phyloP scores from a whole-genome alignment of 2,888 invertebrate genomes.

The Catocala fraxini region DNA sequence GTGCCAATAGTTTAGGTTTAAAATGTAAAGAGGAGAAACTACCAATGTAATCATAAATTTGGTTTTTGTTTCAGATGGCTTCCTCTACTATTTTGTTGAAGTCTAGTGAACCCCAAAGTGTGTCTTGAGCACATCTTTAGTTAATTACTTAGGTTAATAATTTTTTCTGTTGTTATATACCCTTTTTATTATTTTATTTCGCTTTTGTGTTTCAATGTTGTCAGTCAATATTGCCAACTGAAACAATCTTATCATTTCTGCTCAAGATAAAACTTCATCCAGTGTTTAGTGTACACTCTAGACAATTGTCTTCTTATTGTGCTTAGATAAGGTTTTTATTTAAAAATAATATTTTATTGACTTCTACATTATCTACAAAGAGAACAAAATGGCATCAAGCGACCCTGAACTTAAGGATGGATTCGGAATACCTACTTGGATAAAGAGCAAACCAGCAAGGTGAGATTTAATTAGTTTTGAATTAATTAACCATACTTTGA shows the following conservation, averaged over 20 bases:
- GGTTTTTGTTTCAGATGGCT: conserved; percentile 77
- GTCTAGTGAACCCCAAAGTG: conserved; percentile 72
- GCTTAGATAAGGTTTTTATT: conserved; percentile 24
- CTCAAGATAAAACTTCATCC: conserved; percentile 77
- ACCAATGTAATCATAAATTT: conserved; percentile 1
- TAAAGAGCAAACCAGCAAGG: conserved; percentile 90
- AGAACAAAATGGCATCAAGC: conserved; percentile 77
- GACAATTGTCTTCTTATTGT: conserved; percentile 54
- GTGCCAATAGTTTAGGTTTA: no score
- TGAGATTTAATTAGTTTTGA: conserved; percentile 53
- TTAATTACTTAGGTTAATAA: conserved; percentile 48
- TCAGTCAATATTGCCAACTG: conserved; percentile 62
- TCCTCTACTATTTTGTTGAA: conserved; percentile 66
- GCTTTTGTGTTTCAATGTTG: conserved; percentile 53
- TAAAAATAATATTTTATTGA: conserved; percentile 22
- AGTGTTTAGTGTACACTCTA: conserved; percentile 56
- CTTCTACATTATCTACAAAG: conserved; percentile 17
- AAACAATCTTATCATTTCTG: conserved; percentile 82
- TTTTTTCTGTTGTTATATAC: conserved; percentile 37
- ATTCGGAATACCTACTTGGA: conserved; percentile 91
- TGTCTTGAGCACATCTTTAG: conserved; percentile 70
- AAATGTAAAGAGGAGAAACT: no score
- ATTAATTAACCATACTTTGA: neutral
- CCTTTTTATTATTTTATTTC: conserved; percentile 21
- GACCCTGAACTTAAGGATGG: conserved; percentile 89